These are phyloP conservation scores for Enteromius afrohamiltoni DNA, from an alignment of 2,797 vertebrate species.

Conservation along the genomic window DNA sequence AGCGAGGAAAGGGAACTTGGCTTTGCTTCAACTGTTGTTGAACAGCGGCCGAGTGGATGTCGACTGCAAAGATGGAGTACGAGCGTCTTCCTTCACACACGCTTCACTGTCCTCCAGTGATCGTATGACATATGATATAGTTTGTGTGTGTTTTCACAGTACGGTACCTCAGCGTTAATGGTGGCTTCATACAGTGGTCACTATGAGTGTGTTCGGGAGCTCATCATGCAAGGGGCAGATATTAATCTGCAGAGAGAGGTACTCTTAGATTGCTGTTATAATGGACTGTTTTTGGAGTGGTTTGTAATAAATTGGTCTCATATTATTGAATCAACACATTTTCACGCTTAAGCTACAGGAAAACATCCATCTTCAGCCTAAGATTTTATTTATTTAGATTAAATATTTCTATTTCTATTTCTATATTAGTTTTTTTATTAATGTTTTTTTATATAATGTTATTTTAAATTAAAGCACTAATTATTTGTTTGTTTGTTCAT, in stretches of 20 bases:
- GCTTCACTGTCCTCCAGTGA: background rate
- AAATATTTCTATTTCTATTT: background rate
- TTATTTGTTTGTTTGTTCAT: background rate
- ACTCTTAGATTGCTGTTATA: constrained; percentile 45
- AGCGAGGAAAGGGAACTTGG: constrained; percentile 91
- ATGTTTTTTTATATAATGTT: background rate
- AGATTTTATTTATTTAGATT: background rate
- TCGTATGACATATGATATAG: constrained; percentile 8
- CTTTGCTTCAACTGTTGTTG: constrained; percentile 92
- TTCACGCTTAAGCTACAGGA: background rate
- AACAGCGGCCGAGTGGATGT: constrained; percentile 95
- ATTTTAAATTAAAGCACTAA: background rate
- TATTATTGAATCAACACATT: background rate
- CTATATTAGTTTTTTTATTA: too few relatives aligned
- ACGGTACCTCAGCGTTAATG: constrained; percentile 94
- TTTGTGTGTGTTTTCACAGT: constrained; percentile 71
- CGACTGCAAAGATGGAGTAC: constrained; percentile 98
- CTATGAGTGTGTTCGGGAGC: constrained; percentile 86
- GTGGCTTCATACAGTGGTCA: constrained; percentile 92
- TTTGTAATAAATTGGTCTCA: background rate
- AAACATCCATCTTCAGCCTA: background rate
- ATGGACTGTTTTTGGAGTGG: background rate
- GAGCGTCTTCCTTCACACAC: constrained; percentile 45
- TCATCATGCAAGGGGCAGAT: constrained; percentile 95
- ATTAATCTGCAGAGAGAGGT: constrained; percentile 98